Base-by-base conservation (phyloP, 2,113 vertebrate species). In the Corythornis madagascariensis region DNA sequence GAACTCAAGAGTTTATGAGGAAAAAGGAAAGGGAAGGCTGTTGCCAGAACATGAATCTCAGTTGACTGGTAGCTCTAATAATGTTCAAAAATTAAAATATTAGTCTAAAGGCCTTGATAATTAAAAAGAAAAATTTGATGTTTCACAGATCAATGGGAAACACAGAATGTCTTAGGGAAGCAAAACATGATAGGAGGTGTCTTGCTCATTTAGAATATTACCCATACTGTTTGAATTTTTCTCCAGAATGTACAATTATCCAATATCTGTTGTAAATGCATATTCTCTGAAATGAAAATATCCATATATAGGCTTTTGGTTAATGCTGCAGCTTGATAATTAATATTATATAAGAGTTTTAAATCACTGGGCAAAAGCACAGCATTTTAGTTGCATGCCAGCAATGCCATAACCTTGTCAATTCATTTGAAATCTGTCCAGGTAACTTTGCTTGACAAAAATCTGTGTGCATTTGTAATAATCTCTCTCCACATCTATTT, bases 401-500 rank as follows among this genome's bases (percentile, higher is more conserved):
- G 48, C 50, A 86, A 57, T 83, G 52, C 70, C 67, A 64, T 88
- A 89, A 93, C 61, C 42, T 88, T 95, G 48, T n/a, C 16, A 83
- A 90, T 89, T 57, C 11, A 72, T 87, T 78, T 94, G 67, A 85
- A 80, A 70, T 77, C 7, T 2, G 0, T 72, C 59, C 81, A 75
- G 45, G 63, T 70, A 70, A 45, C 45, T 70, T 92, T 73, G 12
- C 38, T 65, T 70, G 52, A 86, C 59, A 92, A 86, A 91, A 93
- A 69, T 90, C 33, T 43, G 13, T 82, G 35, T 57, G 31, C 16
- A 25, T 75, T 70, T 86, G 25, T 78, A 89, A 76, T 59, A 50
- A 74, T 80, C 12, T 74, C 48, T 76, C 19, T 57, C 21, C 35
- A 71, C 15, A 71, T 77, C 20, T 28, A 63, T 63, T 89, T 61